A percentile compares a stretch with the other conserved stretches of the same genome.
phyloP scores from a whole-genome alignment of 2,797 vertebrate species.

The Danio jaintianensis region DNA sequence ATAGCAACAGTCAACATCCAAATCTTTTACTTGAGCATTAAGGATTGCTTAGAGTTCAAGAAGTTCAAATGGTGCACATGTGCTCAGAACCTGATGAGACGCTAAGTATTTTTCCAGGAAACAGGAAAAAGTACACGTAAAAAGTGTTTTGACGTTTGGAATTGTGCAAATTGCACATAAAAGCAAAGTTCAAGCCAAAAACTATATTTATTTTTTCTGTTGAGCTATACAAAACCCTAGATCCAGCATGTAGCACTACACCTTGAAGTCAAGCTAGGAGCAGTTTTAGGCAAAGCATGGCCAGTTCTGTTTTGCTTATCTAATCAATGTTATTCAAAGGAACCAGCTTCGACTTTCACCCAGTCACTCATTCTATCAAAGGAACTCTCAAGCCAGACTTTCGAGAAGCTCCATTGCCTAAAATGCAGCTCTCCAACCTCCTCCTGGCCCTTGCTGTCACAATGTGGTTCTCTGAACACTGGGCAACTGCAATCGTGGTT shows the following conservation, averaged over 20 bases:
- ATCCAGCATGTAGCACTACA: background rate
- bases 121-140: too few relatives aligned
- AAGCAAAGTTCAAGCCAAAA: background rate
- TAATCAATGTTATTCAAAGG: constrained; percentile 62
- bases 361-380: constrained; percentile 43
- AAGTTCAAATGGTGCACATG: too few relatives aligned
- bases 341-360: constrained; percentile 41
- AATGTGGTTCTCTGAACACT: constrained; percentile 22
- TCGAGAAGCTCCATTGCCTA: constrained; percentile 6
- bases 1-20: too few relatives aligned
- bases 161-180: background rate
- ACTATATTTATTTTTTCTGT: background rate
- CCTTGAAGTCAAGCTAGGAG: background rate
- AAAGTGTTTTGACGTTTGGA: too few relatives aligned
- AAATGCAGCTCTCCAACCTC: constrained; percentile 35
- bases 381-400: constrained; percentile 31
- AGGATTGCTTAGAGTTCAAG: too few relatives aligned
- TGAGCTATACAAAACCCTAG: background rate
- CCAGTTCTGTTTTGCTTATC: constrained; percentile 70
- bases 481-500: constrained; percentile 67
- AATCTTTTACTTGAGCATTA: too few relatives aligned
- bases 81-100: too few relatives aligned
- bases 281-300: constrained; percentile 6
- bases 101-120: too few relatives aligned
- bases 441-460: constrained; percentile 42